Percentiles rank a stretch among this genome's conserved stretches.
Conservation (phyloP, 2,888 invertebrate genomes). For the Strigamia maritima region DNA sequence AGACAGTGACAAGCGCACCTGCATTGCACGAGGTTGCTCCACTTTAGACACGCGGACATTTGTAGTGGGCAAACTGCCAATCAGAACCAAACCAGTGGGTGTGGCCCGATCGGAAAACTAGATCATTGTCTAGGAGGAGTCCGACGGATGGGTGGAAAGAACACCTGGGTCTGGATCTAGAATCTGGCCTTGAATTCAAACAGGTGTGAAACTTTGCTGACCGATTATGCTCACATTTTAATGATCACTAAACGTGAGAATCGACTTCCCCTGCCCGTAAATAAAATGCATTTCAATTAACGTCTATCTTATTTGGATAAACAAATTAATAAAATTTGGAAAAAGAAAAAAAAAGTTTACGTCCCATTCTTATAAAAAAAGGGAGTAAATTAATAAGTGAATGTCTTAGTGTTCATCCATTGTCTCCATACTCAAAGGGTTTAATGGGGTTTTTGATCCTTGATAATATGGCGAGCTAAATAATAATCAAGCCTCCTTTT, state of each 20-base stretch:
- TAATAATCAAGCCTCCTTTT: slow-evolving; percentile 31
- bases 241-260: slow-evolving; percentile 26
- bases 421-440: slow-evolving; percentile 28
- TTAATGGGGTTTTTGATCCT: slow-evolving; percentile 31
- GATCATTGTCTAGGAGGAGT: slow-evolving; percentile 32
- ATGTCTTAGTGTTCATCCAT: slow-evolving; percentile 14
- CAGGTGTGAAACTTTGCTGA: slow-evolving; percentile 11
- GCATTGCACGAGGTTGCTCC: not conserved
- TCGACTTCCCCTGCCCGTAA: not conserved
- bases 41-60: not conserved
- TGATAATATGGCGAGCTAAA: slow-evolving; percentile 34
- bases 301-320: not conserved
- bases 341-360: not conserved
- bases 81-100: slow-evolving; percentile 15
- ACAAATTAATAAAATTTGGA: not conserved
- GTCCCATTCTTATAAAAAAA: not conserved
- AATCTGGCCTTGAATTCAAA: slow-evolving; percentile 12
- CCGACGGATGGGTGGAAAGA: not conserved
- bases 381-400: not conserved
- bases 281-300: slow-evolving; percentile 14
- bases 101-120: slow-evolving; percentile 13
- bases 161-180: slow-evolving; percentile 28
- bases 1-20: not conserved
- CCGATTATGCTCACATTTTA: not conserved
- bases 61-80: slow-evolving; percentile 18